Evolutionary conservation across 2,888 invertebrate species (phyloP).

Genomic region (Rotaria magnacalcarata): DNA sequence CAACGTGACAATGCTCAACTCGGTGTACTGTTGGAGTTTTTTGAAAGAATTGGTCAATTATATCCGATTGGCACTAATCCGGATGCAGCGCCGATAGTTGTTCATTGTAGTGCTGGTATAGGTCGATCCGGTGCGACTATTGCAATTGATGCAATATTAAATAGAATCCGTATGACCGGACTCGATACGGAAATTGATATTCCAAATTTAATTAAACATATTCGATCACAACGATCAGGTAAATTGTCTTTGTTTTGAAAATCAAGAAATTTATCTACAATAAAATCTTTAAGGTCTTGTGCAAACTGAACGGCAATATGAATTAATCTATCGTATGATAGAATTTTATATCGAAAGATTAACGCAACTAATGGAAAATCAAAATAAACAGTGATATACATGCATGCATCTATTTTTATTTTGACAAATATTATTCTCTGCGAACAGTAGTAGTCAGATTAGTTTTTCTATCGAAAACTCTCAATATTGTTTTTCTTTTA

Average conservation of each 20-base stretch:
- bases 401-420: not conserved
- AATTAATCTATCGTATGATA: constrained; percentile 95
- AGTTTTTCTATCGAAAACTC: not conserved
- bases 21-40: not conserved
- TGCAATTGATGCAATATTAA: constrained; percentile 93
- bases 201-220: constrained; percentile 91
- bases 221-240: constrained; percentile 89
- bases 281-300: constrained; percentile 67
- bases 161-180: constrained; percentile 72
- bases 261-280: not conserved
- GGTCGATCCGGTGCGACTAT: constrained; percentile 97
- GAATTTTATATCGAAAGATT: constrained; percentile 49
- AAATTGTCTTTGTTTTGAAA: constrained; percentile 55
- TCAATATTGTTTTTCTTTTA: not conserved
- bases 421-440: not conserved
- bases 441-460: not conserved
- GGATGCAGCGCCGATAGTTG: not conserved
- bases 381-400: not conserved
- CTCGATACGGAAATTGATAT: constrained; percentile 96
- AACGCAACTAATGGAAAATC: not conserved
- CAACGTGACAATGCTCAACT: constrained; percentile 18
- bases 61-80: not conserved
- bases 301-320: constrained; percentile 98
- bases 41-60: not conserved
- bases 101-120: constrained; percentile 62